Conservation (phyloP, 2,888 invertebrate species). For the Cotesia congregata region DNA sequence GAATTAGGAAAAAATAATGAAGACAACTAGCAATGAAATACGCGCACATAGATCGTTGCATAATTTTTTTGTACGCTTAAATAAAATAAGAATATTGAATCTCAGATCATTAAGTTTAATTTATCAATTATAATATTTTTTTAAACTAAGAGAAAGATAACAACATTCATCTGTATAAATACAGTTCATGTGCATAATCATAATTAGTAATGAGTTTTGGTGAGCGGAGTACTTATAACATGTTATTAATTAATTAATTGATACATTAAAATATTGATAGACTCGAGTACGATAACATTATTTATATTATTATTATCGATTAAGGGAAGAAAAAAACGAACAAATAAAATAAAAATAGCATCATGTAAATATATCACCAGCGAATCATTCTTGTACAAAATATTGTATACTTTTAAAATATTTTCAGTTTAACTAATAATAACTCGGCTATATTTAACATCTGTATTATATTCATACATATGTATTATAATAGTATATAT, state of each 20-base stretch:
- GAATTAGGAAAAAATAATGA: neutral
- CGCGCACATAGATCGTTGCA: constrained; percentile 5
- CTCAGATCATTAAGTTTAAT: neutral
- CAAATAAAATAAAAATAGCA: neutral
- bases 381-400: constrained; percentile 32
- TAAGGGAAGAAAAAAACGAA: neutral
- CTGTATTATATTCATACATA: neutral
- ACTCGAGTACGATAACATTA: too few relatives aligned
- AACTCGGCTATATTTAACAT: constrained; percentile 6
- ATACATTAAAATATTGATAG: neutral
- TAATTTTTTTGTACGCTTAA: constrained; percentile 20
- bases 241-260: neutral
- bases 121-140: neutral
- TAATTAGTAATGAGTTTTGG: neutral
- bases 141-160: neutral
- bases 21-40: neutral
- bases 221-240: neutral
- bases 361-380: constrained; percentile 20
- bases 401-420: neutral
- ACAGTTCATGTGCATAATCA: neutral
- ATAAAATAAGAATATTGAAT: neutral
- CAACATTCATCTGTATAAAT: neutral
- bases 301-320: too few relatives aligned
- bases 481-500: neutral
- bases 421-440: neutral